phyloP scores from a whole-genome alignment of 92 coral and sea anemone species.

The Porites lobata region DNA sequence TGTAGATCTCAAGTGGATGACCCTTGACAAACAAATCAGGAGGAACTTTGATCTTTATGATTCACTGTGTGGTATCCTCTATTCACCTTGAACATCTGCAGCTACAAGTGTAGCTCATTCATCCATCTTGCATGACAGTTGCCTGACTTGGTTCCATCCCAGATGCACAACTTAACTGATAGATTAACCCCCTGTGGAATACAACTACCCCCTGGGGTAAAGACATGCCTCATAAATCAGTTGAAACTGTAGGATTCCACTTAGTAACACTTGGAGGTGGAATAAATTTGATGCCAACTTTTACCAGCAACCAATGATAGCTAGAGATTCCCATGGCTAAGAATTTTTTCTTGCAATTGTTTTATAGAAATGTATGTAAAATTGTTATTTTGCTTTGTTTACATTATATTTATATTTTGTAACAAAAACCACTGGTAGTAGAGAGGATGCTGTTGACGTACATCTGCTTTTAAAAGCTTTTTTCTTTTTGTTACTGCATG shows the following conservation, averaged over 20 bases:
- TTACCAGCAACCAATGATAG: background rate
- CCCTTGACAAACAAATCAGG: background rate
- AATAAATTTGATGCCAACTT: background rate
- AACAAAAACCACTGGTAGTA: background rate
- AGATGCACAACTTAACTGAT: constrained; percentile 3
- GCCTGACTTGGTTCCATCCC: constrained; percentile 8
- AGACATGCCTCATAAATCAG: too few relatives aligned
- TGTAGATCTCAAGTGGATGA: background rate
- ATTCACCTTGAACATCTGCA: background rate
- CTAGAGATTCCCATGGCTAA: background rate
- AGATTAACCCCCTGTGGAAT: constrained; percentile 7
- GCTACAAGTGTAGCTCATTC: background rate
- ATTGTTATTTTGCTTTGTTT: background rate
- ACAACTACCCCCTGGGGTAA: too few relatives aligned
- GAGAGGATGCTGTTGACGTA: background rate
- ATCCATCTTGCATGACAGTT: constrained; percentile 35
- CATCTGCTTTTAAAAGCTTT: constrained; percentile 1
- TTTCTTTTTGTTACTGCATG: background rate
- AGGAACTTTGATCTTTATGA: background rate
- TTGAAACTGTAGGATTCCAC: background rate
- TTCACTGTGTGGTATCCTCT: too few relatives aligned
- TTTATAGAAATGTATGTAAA: background rate
- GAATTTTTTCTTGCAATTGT: background rate
- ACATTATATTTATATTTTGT: background rate
- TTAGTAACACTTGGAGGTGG: background rate